phyloP scores from a whole-genome alignment of 2,113 vertebrate species.

The Holacanthus passer region DNA sequence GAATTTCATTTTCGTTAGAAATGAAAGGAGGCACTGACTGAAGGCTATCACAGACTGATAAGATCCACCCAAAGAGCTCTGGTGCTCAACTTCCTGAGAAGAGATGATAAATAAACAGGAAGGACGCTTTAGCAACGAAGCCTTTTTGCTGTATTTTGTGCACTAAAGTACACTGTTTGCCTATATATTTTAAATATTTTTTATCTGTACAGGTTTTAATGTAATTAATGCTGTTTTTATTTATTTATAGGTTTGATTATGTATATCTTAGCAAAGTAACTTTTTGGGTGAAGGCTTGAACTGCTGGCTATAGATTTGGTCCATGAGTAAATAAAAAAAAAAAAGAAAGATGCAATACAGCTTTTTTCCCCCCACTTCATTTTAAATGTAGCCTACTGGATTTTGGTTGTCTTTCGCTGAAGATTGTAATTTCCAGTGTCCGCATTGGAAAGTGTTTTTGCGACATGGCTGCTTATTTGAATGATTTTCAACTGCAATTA shows the following conservation, averaged over 20 bases:
- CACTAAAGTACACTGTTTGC: conserved; percentile 83
- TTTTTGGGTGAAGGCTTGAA: conserved; percentile 66
- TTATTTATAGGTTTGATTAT: conserved; percentile 79
- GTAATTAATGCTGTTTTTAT: conserved; percentile 78
- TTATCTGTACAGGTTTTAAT: conserved; percentile 78
- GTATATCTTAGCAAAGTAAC: conserved; percentile 63
- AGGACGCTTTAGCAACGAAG: conserved; percentile 43
- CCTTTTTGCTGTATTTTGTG: conserved; percentile 79
- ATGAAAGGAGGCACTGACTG: conserved; percentile 17
- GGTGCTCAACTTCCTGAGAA: conserved; percentile 32
- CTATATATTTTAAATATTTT: conserved; percentile 76
- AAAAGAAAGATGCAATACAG: conserved; percentile 12
- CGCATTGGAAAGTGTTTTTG: conserved; percentile 40
- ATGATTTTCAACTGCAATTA: conserved; percentile 60
- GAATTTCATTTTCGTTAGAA: neutral
- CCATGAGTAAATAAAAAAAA: conserved; percentile 17
- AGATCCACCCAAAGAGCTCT: conserved; percentile 30
- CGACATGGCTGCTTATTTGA: conserved; percentile 31
- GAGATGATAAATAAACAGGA: conserved; percentile 37
- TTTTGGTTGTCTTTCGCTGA: conserved; percentile 51
- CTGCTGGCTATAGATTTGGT: conserved; percentile 39
- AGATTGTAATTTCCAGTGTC: conserved; percentile 48
- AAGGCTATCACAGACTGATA: neutral
- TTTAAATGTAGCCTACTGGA: conserved; percentile 53
- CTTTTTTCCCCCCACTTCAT: conserved; percentile 22